Evolutionary conservation across 2,797 vertebrate species (phyloP).

Genomic region (Eptatretus atami): DNA sequence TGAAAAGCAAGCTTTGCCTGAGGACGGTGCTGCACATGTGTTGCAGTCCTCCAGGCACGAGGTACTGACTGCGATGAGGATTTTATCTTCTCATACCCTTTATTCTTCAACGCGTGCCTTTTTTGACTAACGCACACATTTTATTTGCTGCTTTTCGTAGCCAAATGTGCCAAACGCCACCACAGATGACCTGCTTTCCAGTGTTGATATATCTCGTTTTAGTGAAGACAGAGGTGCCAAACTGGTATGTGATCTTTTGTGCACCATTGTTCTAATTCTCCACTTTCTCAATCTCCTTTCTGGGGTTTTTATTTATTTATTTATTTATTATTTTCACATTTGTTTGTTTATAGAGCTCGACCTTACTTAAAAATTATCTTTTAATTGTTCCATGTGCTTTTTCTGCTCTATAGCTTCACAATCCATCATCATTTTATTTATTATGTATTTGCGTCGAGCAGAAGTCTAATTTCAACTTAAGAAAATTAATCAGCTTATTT

Average conservation of each 20-base stretch:
- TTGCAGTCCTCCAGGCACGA: constrained; percentile 39
- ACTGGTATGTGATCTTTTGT: constrained; percentile 30
- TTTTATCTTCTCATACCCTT: not conserved
- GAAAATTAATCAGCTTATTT: no score
- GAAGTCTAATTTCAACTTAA: no score
- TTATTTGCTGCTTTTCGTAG: constrained; percentile 15
- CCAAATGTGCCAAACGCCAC: constrained; percentile 50
- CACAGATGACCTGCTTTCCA: constrained; percentile 72
- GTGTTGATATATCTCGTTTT: constrained; percentile 64
- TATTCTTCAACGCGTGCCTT: not conserved
- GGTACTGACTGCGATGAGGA: constrained; percentile 17
- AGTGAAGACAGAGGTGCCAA: constrained; percentile 81
- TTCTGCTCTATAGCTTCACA: no score
- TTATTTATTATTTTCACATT: no score
- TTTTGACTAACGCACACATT: no score
- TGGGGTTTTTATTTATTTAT: no score
- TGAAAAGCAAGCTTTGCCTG: constrained; percentile 67
- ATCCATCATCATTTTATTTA: no score
- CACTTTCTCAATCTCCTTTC: not conserved
- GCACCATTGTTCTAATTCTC: constrained; percentile 1
- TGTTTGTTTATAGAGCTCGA: no score
- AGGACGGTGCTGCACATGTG: constrained; percentile 38
- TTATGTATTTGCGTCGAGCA: no score
- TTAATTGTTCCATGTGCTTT: no score
- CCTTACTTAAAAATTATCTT: no score